A percentile compares a stretch with the other conserved stretches of the same genome.
These are phyloP conservation scores for Pyrochroa serraticornis DNA, from an alignment of 2,888 invertebrate genomes.

Conservation along the genomic window DNA sequence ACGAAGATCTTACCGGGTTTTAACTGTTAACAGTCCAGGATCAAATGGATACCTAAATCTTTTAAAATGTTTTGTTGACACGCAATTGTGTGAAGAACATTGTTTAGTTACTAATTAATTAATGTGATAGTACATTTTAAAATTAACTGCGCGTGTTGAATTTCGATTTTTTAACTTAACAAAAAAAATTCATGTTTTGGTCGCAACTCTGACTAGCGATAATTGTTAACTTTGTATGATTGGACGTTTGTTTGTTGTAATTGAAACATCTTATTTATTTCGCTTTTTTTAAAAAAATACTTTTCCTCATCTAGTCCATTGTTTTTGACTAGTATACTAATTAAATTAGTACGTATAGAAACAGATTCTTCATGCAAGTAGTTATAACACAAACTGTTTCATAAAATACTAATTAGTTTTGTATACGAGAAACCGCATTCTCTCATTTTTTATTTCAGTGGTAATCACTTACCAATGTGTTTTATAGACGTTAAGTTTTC, in stretches of 20 bases:
- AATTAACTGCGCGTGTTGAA: slow-evolving; percentile 7
- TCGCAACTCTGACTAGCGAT: background rate
- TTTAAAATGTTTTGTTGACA: slow-evolving; percentile 8
- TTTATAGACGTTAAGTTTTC: no score
- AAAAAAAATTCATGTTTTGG: slow-evolving; percentile 1
- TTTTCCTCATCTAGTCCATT: background rate
- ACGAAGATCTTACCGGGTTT: no score
- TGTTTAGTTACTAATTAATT: slow-evolving; percentile 10
- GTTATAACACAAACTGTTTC: no score
- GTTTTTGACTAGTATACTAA: background rate
- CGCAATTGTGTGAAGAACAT: slow-evolving; percentile 7
- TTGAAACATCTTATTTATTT: background rate
- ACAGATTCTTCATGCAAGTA: no score
- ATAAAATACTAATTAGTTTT: no score
- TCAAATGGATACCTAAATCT: slow-evolving; percentile 6
- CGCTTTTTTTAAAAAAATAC: background rate
- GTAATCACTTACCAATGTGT: no score
- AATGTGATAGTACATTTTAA: slow-evolving; percentile 22
- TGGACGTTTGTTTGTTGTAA: slow-evolving; percentile 2
- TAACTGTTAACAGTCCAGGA: slow-evolving; percentile 5
- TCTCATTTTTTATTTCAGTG: no score
- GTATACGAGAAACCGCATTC: no score
- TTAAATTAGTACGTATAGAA: background rate
- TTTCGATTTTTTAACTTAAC: background rate
- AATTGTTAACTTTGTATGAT: background rate